phyloP scores from a whole-genome alignment of 2,113 vertebrate species.

The Sinosuthora webbiana region DNA sequence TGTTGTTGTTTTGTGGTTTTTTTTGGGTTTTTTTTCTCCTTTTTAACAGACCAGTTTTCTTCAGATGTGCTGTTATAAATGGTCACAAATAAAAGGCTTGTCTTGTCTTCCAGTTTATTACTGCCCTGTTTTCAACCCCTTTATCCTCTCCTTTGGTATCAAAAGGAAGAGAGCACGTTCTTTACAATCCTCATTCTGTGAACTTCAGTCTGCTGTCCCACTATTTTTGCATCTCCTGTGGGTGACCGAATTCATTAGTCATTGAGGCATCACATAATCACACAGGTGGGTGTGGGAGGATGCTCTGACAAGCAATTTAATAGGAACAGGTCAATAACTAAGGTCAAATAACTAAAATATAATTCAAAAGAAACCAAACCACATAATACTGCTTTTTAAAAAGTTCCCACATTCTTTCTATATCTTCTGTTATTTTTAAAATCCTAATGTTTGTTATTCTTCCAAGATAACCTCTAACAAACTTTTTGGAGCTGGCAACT shows the following conservation, averaged over 20 bases:
- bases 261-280: neutral
- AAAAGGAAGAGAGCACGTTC: neutral
- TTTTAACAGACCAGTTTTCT: neutral
- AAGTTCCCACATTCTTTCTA: neutral
- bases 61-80: neutral
- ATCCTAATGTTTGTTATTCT: neutral
- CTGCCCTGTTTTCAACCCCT: neutral
- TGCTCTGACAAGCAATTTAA: neutral
- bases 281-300: neutral
- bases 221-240: neutral
- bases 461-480: neutral
- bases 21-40: too few relatives aligned
- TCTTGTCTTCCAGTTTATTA: neutral
- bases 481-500: neutral
- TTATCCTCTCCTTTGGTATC: neutral
- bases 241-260: neutral
- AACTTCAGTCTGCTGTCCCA: neutral
- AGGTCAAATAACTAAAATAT: neutral
- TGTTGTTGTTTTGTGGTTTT: too few relatives aligned
- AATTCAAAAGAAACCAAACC: neutral
- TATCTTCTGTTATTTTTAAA: neutral
- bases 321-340: neutral
- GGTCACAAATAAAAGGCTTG: neutral
- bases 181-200: neutral
- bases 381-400: neutral